Conservation (phyloP, 2,113 vertebrate genomes). For the Protobothrops flavoviridis region DNA sequence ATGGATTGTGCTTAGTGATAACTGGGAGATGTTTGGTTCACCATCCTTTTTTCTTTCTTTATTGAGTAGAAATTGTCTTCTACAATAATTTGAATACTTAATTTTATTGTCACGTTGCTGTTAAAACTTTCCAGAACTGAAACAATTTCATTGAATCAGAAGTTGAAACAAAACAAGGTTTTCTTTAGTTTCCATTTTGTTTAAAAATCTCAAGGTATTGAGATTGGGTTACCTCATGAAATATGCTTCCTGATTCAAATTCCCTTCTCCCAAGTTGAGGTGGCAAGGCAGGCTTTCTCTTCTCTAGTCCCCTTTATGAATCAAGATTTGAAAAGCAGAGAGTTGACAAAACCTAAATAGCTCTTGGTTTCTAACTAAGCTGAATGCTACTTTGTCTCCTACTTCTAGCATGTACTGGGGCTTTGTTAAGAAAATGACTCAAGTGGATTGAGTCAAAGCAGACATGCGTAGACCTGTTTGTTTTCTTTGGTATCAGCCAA, state of each 20-base stretch:
- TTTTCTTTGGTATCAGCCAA: slow-evolving; percentile 35
- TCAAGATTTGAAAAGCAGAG: neutral
- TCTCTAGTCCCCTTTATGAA: neutral
- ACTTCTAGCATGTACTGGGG: slow-evolving; percentile 47
- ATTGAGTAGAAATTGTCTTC: neutral
- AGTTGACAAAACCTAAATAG: slow-evolving; percentile 16
- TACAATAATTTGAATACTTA: neutral
- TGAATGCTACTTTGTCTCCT: slow-evolving; percentile 40
- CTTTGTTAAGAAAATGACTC: slow-evolving; percentile 42
- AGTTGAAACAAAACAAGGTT: neutral
- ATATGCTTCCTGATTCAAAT: neutral
- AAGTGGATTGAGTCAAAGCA: slow-evolving; percentile 40
- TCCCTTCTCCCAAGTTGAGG: neutral
- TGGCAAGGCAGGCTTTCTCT: neutral
- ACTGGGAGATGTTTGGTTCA: neutral
- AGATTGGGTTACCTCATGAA: neutral
- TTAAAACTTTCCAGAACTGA: neutral
- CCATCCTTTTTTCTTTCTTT: neutral
- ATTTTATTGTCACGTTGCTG: neutral
- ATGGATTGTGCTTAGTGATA: neutral
- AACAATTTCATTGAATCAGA: neutral
- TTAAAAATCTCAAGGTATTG: neutral
- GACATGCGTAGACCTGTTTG: slow-evolving; percentile 33
- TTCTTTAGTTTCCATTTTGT: neutral
- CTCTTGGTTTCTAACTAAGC: slow-evolving; percentile 36